A percentile compares a stretch with the other conserved stretches of the same genome.
These are phyloP conservation scores for Porites divaricata DNA, from an alignment of 92 coral and sea anemone species.

Conservation along the genomic window DNA sequence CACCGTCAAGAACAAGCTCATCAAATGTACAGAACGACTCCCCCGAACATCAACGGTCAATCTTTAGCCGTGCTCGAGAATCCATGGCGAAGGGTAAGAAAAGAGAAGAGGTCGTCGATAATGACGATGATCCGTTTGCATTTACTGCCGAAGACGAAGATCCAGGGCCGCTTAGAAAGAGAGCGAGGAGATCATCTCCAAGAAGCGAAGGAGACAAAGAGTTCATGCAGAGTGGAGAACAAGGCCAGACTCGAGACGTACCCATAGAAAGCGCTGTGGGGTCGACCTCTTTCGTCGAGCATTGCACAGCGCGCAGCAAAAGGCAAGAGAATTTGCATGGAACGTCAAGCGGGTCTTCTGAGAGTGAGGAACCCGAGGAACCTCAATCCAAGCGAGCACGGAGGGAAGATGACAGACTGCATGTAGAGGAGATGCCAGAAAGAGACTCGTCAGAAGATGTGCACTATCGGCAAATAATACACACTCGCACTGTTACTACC, in stretches of 20 bases:
- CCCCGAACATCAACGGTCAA: constrained; percentile 56
- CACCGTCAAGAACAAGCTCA: constrained; percentile 15
- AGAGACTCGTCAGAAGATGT: constrained; percentile 25
- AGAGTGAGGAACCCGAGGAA: constrained; percentile 12
- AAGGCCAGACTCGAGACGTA: neutral
- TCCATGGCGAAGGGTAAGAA: constrained; percentile 19
- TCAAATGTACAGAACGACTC: neutral
- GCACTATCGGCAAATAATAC: constrained; percentile 59
- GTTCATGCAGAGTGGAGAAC: neutral
- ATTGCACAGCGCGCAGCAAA: neutral
- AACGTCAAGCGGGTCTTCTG: neutral
- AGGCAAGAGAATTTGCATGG: neutral
- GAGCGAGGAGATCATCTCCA: constrained; percentile 24
- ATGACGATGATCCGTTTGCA: constrained; percentile 74
- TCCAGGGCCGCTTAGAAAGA: constrained; percentile 53
- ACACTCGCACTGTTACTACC: constrained; percentile 56
- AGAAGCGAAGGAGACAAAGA: constrained; percentile 4
- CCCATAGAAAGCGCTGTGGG: neutral
- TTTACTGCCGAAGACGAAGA: constrained; percentile 73
- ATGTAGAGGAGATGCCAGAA: neutral
- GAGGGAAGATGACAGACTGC: constrained; percentile 13
- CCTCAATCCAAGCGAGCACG: constrained; percentile 20
- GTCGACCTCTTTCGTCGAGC: constrained; percentile 2
- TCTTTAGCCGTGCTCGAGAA: constrained; percentile 68
- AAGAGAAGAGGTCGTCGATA: constrained; percentile 9